These are phyloP conservation scores for Zingel zingel DNA, from an alignment of 2,113 vertebrate species.

Conservation along the genomic window DNA sequence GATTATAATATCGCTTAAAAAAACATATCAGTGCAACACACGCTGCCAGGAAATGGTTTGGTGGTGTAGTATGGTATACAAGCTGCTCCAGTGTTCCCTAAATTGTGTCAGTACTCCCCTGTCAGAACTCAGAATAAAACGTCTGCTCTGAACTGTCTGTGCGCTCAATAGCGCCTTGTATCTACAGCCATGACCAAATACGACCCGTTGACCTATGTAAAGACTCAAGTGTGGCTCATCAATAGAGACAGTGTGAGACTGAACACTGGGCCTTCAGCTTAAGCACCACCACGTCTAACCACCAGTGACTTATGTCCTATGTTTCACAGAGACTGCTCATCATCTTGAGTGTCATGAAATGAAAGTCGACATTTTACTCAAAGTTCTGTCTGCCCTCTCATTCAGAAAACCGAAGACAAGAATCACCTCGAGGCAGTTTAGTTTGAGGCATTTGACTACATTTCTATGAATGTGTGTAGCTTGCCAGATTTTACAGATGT, in stretches of 20 bases:
- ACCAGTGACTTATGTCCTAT: conserved; percentile 16
- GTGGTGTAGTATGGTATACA: not conserved
- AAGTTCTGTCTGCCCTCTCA: not conserved
- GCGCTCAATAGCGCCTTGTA: conserved; percentile 50
- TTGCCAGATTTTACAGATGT: conserved; percentile 4
- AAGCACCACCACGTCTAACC: conserved; percentile 17
- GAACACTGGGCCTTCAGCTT: conserved; percentile 63
- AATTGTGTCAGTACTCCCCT: not conserved
- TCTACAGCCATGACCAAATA: conserved; percentile 46
- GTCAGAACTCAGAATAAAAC: conserved; percentile 29
- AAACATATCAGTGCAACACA: not conserved
- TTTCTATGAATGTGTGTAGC: not conserved
- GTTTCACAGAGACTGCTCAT: conserved; percentile 12
- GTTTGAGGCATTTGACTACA: conserved; percentile 9
- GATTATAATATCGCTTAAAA: not conserved
- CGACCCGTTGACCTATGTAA: conserved; percentile 57
- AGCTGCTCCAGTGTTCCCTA: conserved; percentile 11
- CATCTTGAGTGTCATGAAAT: conserved; percentile 20
- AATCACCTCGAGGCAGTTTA: not conserved
- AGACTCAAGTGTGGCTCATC: conserved; percentile 48
- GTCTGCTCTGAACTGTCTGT: conserved; percentile 27
- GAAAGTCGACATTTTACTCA: conserved; percentile 20
- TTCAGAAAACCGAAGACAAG: conserved; percentile 24
- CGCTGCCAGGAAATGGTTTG: not conserved
- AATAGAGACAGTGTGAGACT: conserved; percentile 65